These are phyloP conservation scores for Coenonympha glycerion DNA, from an alignment of 2,888 invertebrate genomes.

Conservation along the genomic window DNA sequence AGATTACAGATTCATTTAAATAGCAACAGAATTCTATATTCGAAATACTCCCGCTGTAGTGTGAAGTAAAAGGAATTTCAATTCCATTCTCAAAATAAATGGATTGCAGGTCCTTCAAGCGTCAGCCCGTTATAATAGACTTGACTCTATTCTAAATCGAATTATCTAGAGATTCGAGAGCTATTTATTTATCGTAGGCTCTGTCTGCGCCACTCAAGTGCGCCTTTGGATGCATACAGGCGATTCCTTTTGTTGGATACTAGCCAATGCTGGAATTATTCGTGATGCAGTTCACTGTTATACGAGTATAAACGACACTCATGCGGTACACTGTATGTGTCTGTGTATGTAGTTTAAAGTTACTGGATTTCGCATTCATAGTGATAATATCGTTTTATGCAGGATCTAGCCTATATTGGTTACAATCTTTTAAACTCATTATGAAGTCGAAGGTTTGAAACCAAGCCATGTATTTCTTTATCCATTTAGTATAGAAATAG, in stretches of 20 bases:
- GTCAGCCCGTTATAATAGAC: too few relatives aligned
- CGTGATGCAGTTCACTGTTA: slow-evolving; percentile 2
- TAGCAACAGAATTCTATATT: too few relatives aligned
- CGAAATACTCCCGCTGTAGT: too few relatives aligned
- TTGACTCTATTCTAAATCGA: background rate
- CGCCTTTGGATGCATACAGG: slow-evolving; percentile 11
- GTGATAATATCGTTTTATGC: background rate
- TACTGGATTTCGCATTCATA: background rate
- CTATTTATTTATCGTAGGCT: slow-evolving; percentile 1
- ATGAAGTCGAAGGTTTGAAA: too few relatives aligned
- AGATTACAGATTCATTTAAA: too few relatives aligned
- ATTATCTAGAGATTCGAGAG: slow-evolving; percentile 1
- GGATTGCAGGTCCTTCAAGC: too few relatives aligned
- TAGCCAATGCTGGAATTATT: slow-evolving; percentile 13
- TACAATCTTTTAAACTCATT: too few relatives aligned
- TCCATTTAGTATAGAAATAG: too few relatives aligned
- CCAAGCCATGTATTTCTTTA: too few relatives aligned
- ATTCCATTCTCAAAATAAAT: too few relatives aligned
- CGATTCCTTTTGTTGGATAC: slow-evolving; percentile 11
- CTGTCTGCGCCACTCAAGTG: background rate
- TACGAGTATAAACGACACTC: slow-evolving; percentile 2
- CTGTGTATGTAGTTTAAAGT: background rate
- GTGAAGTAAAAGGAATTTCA: too few relatives aligned
- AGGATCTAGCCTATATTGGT: background rate
- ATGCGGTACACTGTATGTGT: too few relatives aligned